Conservation (phyloP, 2,888 invertebrate species). For the Agrotis ipsilon region DNA sequence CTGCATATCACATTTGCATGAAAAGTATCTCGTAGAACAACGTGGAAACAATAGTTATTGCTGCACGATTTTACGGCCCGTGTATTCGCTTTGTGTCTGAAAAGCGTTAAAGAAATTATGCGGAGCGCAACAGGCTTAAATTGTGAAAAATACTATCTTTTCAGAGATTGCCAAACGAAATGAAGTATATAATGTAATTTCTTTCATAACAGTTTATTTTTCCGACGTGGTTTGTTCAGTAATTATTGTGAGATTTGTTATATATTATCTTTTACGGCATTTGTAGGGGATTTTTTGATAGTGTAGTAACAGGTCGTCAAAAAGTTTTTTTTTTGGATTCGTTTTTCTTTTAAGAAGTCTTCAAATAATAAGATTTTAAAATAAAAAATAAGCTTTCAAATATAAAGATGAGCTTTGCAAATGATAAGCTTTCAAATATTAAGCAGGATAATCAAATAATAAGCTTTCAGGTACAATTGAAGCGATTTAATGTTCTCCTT, state of each 20-base stretch:
- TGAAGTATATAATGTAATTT: constrained; percentile 22
- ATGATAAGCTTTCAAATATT: no score
- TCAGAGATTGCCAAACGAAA: constrained; percentile 34
- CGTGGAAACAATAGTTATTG: constrained; percentile 42
- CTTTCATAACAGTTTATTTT: neutral
- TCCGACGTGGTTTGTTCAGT: neutral
- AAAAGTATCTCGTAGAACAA: constrained; percentile 30
- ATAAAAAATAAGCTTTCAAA: no score
- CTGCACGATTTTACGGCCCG: constrained; percentile 59
- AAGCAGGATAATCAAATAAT: neutral
- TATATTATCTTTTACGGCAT: no score
- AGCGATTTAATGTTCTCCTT: no score
- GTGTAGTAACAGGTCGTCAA: no score
- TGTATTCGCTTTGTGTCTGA: constrained; percentile 65
- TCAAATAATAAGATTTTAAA: no score
- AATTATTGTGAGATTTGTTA: neutral
- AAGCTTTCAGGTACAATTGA: neutral
- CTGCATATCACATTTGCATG: constrained; percentile 15
- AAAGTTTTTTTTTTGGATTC: no score
- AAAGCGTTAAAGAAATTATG: constrained; percentile 55
- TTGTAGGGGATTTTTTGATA: no score
- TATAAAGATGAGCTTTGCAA: no score
- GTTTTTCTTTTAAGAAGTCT: no score
- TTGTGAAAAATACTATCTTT: constrained; percentile 40
- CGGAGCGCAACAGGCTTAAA: constrained; percentile 61